phyloP scores from a whole-genome alignment of 2,888 invertebrate species.

The Harpagoxenus sublaevis region DNA sequence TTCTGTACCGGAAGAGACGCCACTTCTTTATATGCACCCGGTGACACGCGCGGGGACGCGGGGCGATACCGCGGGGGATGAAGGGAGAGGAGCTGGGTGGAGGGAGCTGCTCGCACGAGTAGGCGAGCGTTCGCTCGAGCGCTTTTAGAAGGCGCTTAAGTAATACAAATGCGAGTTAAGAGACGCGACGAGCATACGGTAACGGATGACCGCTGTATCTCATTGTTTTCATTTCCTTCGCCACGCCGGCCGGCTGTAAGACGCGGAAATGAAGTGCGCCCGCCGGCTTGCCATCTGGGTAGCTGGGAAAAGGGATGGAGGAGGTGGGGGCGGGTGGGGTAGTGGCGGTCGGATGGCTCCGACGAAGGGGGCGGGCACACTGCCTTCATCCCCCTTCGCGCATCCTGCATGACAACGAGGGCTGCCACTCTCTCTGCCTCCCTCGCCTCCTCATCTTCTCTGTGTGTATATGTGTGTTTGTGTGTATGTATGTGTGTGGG shows the following conservation, averaged over 20 bases:
- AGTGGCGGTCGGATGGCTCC: conserved; percentile 39
- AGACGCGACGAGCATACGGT: conserved; percentile 80
- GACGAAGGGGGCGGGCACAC: conserved; percentile 67
- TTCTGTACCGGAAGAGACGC: conserved; percentile 34
- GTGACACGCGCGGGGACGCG: conserved; percentile 8
- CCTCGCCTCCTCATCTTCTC: conserved; percentile 4
- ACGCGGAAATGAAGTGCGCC: conserved; percentile 86
- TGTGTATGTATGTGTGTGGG: conserved; percentile 28
- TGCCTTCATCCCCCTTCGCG: conserved; percentile 81
- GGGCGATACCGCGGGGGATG: conserved; percentile 1
- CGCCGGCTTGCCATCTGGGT: conserved; percentile 80
- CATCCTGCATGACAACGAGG: conserved; percentile 85
- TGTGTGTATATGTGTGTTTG: conserved; percentile 2
- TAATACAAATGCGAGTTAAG: conserved; percentile 85
- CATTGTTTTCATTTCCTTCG: conserved; percentile 87
- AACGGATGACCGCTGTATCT: conserved; percentile 87
- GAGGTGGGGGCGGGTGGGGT: not conserved
- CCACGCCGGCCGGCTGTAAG: conserved; percentile 84
- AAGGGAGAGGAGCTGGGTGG: not conserved
- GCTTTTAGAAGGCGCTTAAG: conserved; percentile 80
- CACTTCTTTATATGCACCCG: conserved; percentile 52
- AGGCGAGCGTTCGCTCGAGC: conserved; percentile 58
- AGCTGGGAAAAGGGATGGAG: conserved; percentile 41
- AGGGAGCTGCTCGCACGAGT: not conserved
- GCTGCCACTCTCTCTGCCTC: conserved; percentile 43